Percentiles rank a stretch among this genome's conserved stretches.
These are phyloP conservation scores for Sitodiplosis mosellana DNA, from an alignment of 1,140 invertebrate species.

Conservation along the genomic window DNA sequence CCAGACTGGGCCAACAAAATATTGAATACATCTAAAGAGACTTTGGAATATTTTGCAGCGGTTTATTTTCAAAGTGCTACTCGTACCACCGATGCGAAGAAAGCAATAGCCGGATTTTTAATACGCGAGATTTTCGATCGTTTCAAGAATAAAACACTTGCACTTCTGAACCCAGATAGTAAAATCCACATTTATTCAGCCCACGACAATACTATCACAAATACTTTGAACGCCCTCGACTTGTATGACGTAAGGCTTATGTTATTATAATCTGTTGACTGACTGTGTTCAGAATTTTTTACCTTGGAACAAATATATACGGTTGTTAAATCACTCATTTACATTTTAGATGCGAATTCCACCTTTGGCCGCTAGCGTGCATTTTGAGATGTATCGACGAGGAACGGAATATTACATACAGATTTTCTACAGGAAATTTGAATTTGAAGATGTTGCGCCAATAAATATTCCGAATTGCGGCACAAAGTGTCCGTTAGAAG, in stretches of 20 bases:
- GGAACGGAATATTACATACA: no score
- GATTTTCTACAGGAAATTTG: no score
- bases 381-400: no score
- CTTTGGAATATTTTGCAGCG: slow-evolving; percentile 29
- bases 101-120: slow-evolving; percentile 40
- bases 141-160: slow-evolving; percentile 28
- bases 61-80: slow-evolving; percentile 30
- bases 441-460: no score
- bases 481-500: no score
- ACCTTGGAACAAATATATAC: no score
- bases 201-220: slow-evolving; percentile 68
- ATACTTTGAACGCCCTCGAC: slow-evolving; percentile 49
- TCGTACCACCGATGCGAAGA: slow-evolving; percentile 30
- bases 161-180: slow-evolving; percentile 26
- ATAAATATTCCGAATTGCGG: no score
- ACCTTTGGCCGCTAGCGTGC: no score
- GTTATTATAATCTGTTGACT: background rate
- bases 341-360: no score
- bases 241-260: slow-evolving; percentile 37
- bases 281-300: no score
- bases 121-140: slow-evolving; percentile 42
- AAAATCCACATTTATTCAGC: slow-evolving; percentile 58
- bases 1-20: slow-evolving; percentile 49
- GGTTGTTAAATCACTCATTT: no score
- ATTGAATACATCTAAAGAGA: slow-evolving; percentile 20